phyloP scores from a whole-genome alignment of 2,888 invertebrate species.

The Caenorhabditis panamensis region DNA sequence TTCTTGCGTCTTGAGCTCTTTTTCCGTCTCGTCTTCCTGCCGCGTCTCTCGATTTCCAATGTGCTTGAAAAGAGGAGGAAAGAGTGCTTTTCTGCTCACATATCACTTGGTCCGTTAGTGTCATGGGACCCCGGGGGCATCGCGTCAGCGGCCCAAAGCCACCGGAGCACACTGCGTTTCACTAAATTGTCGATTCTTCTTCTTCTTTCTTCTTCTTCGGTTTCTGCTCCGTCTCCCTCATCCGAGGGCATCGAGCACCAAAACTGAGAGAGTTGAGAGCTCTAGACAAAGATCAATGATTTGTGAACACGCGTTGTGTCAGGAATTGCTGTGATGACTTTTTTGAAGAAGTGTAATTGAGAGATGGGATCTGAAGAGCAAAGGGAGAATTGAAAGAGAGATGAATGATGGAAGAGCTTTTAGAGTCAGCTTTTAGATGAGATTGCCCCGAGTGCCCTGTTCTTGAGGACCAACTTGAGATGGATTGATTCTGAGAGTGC shows the following conservation, averaged over 20 bases:
- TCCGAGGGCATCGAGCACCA: neutral
- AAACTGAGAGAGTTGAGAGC: conserved; percentile 3
- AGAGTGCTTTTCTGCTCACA: conserved; percentile 53
- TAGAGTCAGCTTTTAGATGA: too few relatives aligned
- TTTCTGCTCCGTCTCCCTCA: conserved; percentile 2
- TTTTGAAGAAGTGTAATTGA: neutral
- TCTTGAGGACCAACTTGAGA: too few relatives aligned
- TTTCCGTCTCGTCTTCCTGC: conserved; percentile 6
- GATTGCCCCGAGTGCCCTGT: too few relatives aligned
- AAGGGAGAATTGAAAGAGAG: neutral
- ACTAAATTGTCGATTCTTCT: conserved; percentile 8
- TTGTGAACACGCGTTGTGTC: conserved; percentile 44
- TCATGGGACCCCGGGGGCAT: conserved; percentile 54
- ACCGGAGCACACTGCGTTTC: conserved; percentile 4
- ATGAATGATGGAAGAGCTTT: neutral
- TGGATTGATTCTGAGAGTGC: too few relatives aligned
- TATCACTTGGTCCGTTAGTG: conserved; percentile 60
- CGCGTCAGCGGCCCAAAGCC: conserved; percentile 9
- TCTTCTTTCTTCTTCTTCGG: conserved; percentile 6
- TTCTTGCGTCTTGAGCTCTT: conserved; percentile 14
- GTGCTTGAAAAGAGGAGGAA: conserved; percentile 16
- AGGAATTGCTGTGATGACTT: conserved; percentile 15
- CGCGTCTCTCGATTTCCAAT: neutral
- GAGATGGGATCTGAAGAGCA: neutral
- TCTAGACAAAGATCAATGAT: neutral